Evolutionary conservation across 2,797 vertebrate genomes (phyloP).

Genomic region (Myotis myotis): DNA sequence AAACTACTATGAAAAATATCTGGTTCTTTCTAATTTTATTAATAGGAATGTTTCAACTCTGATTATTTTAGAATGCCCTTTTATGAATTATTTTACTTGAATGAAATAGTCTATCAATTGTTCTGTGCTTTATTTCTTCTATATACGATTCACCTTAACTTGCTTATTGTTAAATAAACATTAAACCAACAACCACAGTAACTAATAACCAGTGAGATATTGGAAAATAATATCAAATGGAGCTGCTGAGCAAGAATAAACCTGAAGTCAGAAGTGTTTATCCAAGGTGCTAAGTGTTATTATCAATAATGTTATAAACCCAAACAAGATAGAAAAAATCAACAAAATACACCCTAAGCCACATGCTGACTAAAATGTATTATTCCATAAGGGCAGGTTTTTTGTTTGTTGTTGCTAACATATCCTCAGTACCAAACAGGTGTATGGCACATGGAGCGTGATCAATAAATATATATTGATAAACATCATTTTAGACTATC

Average conservation of each 20-base stretch:
- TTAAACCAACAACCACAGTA: not conserved
- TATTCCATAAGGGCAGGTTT: not conserved
- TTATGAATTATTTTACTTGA: conserved; percentile 34
- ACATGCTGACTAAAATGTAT: not conserved
- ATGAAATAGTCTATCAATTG: not conserved
- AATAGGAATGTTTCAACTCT: conserved; percentile 15
- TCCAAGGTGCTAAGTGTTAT: not conserved
- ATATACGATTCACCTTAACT: not conserved
- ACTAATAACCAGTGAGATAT: not conserved
- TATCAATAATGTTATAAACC: not conserved
- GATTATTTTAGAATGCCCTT: not conserved
- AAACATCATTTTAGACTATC: not conserved
- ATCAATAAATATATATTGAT: not conserved
- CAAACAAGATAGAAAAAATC: not conserved
- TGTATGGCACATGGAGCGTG: not conserved
- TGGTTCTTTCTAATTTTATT: conserved; percentile 5
- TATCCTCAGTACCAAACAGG: not conserved
- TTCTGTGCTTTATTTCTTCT: conserved; percentile 26
- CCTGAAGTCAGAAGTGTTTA: not conserved
- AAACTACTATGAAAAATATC: not conserved
- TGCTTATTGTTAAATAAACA: not conserved
- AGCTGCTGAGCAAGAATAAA: not conserved
- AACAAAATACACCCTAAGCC: not conserved
- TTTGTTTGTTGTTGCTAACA: not conserved
- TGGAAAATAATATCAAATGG: not conserved